phyloP scores from a whole-genome alignment of 2,888 invertebrate genomes.

The Tetragonula carbonaria region DNA sequence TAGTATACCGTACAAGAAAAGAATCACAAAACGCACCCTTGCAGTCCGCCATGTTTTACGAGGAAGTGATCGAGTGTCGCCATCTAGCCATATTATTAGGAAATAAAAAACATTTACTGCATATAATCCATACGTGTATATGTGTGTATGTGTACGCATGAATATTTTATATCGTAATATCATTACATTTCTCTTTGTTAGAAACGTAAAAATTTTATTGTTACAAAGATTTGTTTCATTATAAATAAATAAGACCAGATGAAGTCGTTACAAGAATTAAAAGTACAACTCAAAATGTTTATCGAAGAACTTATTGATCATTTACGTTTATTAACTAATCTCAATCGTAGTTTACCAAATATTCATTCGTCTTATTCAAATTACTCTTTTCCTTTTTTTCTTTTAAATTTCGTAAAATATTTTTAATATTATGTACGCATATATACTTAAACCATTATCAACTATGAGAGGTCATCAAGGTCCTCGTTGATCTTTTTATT shows the following conservation, averaged over 20 bases:
- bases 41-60: slow-evolving; percentile 80
- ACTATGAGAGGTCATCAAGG: neutral
- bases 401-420: neutral
- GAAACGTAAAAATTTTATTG: neutral
- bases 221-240: neutral
- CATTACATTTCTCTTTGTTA: neutral
- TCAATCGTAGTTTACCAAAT: neutral
- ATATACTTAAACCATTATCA: neutral
- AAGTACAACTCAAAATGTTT: neutral
- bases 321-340: neutral
- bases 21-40: slow-evolving; percentile 80
- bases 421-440: neutral
- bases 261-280: neutral
- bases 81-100: slow-evolving; percentile 33
- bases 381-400: neutral
- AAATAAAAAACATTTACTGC: slow-evolving; percentile 14
- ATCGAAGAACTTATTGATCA: neutral
- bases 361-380: neutral
- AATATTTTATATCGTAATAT: slow-evolving; percentile 1
- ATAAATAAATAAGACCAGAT: neutral
- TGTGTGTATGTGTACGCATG: neutral
- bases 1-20: slow-evolving; percentile 60
- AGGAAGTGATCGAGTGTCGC: slow-evolving; percentile 52
- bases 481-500: neutral
- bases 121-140: neutral